These are phyloP conservation scores for Dendrophyllia cribrosa DNA, from an alignment of 64 coral and sea anemone genomes.

Conservation along the genomic window DNA sequence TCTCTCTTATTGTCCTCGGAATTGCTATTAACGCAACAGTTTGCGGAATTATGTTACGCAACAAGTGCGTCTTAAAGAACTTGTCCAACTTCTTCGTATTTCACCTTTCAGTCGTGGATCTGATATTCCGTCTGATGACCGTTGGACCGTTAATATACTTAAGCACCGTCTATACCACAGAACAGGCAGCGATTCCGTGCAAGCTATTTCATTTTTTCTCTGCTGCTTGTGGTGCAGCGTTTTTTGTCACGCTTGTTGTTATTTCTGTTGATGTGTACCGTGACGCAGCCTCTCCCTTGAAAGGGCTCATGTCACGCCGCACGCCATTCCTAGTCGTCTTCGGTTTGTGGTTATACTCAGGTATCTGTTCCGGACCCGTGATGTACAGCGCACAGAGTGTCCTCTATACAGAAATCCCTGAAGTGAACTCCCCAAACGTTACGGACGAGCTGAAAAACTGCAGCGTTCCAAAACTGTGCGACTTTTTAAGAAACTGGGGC, in stretches of 20 bases:
- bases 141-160: slow-evolving; percentile 28
- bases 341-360: slow-evolving; percentile 37
- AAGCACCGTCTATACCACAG: neutral
- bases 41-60: slow-evolving; percentile 23
- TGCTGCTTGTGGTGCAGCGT: slow-evolving; percentile 39
- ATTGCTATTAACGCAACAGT: slow-evolving; percentile 30
- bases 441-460: neutral
- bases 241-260: slow-evolving; percentile 41
- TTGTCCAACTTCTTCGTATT: slow-evolving; percentile 74
- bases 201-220: slow-evolving; percentile 40
- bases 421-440: neutral
- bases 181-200: slow-evolving; percentile 3
- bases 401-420: slow-evolving; percentile 14
- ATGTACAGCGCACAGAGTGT: slow-evolving; percentile 61
- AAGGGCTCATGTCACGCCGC: slow-evolving; percentile 31
- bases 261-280: slow-evolving; percentile 63
- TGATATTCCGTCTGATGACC: slow-evolving; percentile 40
- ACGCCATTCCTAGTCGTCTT: slow-evolving; percentile 20
- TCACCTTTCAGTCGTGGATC: slow-evolving; percentile 46
- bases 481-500: slow-evolving; percentile 16
- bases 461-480: slow-evolving; percentile 29
- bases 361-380: slow-evolving; percentile 21
- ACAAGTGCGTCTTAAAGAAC: slow-evolving; percentile 47
- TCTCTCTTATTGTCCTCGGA: slow-evolving; percentile 19
- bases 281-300: slow-evolving; percentile 28